These are phyloP conservation scores for Garrulus glandarius DNA, from an alignment of 2,797 vertebrate genomes.

Conservation along the genomic window DNA sequence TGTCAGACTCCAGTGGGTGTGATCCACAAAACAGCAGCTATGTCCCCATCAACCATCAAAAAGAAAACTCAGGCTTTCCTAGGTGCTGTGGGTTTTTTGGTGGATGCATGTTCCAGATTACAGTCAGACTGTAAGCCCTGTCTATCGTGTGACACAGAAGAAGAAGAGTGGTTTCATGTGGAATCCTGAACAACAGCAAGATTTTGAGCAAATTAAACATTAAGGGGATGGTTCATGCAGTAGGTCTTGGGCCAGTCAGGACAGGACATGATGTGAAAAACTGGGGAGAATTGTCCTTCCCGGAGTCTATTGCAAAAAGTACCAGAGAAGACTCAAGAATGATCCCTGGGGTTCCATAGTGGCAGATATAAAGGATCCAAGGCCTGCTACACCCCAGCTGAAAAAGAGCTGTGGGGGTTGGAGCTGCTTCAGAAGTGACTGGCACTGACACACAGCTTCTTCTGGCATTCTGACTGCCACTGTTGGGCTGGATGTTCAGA, in stretches of 20 bases:
- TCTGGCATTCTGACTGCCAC: not conserved
- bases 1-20: not conserved
- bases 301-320: not conserved
- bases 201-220: not conserved
- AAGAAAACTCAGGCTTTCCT: not conserved
- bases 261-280: not conserved
- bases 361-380: not conserved
- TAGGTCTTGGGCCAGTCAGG: not conserved
- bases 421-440: not conserved
- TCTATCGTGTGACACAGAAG: not conserved
- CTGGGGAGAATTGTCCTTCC: not conserved
- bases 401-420: not conserved
- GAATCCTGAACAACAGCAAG: not conserved
- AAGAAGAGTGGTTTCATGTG: not conserved
- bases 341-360: too few relatives aligned
- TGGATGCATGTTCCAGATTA: not conserved
- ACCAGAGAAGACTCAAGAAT: not conserved
- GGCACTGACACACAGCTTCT: not conserved
- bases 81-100: accelerated
- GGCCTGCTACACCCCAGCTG: not conserved
- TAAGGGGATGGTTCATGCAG: not conserved
- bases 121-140: not conserved
- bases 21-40: not conserved
- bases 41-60: not conserved
- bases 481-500: not conserved